A percentile compares a stretch with the other conserved stretches of the same genome.
phyloP scores from a whole-genome alignment of 2,888 invertebrate species.

The Gari tellinella region DNA sequence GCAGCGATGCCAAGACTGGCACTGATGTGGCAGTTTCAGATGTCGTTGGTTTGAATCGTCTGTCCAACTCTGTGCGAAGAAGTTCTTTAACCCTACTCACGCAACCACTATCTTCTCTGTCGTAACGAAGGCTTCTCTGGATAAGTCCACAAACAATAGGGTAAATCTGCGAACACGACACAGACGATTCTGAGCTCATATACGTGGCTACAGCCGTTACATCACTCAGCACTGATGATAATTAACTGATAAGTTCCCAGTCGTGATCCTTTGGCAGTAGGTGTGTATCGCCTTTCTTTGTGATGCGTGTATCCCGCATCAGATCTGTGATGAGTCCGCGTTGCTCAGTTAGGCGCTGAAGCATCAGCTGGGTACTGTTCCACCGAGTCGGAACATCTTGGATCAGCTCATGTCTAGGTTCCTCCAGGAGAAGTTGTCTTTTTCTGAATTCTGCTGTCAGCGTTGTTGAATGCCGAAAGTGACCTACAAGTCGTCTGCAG shows the following conservation, averaged over 20 bases:
- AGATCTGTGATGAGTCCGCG: slow-evolving; percentile 18
- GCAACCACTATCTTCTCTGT: slow-evolving; percentile 1
- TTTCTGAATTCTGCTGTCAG: slow-evolving; percentile 28
- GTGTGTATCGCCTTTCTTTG: slow-evolving; percentile 17
- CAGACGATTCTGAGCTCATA: slow-evolving; percentile 21
- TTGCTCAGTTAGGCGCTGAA: slow-evolving; percentile 26
- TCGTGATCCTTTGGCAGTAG: slow-evolving; percentile 18
- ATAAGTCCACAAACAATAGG: slow-evolving; percentile 26
- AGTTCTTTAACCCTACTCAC: slow-evolving; percentile 13
- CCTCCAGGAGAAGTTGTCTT: slow-evolving; percentile 13
- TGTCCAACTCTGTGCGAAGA: too few species aligned
- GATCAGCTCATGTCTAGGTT: slow-evolving; percentile 25
- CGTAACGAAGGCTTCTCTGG: background rate
- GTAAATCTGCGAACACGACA: slow-evolving; percentile 12
- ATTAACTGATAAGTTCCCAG: slow-evolving; percentile 10
- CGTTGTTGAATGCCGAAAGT: slow-evolving; percentile 40
- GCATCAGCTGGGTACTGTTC: slow-evolving; percentile 31
- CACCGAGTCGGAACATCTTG: slow-evolving; percentile 25
- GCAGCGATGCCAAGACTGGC: too few species aligned
- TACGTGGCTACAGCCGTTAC: slow-evolving; percentile 17
- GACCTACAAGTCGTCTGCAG: slow-evolving; percentile 27
- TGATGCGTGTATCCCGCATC: slow-evolving; percentile 18
- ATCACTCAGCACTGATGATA: slow-evolving; percentile 10
- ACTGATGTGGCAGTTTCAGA: too few species aligned
- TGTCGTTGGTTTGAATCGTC: too few species aligned